These are phyloP conservation scores for Jaculus jaculus DNA, from an alignment of 2,113 vertebrate species.

Conservation along the genomic window DNA sequence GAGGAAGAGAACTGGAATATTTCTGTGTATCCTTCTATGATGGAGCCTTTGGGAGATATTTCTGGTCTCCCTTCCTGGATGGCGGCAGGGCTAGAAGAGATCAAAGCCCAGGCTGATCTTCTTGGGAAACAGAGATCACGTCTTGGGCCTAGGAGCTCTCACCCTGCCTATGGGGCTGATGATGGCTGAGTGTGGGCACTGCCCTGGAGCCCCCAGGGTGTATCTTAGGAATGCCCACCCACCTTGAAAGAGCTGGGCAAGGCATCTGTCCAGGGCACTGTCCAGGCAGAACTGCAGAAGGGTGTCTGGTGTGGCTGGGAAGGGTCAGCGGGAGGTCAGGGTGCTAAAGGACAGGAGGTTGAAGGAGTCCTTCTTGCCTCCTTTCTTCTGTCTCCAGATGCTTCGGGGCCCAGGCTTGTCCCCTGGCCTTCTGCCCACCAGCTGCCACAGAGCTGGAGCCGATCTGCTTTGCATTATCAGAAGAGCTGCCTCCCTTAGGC, in stretches of 20 bases:
- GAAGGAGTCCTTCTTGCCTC: not conserved
- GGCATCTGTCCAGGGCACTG: not conserved
- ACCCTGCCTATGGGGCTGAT: not conserved
- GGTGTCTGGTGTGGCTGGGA: not conserved
- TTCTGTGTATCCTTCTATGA: conserved; percentile 24
- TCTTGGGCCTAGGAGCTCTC: not conserved
- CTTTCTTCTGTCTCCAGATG: not conserved
- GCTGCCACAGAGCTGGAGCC: conserved; percentile 57
- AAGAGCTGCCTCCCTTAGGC: conserved; percentile 24
- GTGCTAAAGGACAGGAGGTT: not conserved
- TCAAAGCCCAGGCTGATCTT: not conserved
- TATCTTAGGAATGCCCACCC: not conserved
- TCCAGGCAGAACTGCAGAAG: not conserved
- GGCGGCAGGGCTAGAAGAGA: not conserved
- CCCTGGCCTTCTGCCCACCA: conserved; percentile 69
- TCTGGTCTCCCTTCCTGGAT: not conserved
- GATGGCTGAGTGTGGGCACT: not conserved
- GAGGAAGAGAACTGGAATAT: conserved; percentile 14
- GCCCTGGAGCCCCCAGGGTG: not conserved
- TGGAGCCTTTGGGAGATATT: conserved; percentile 20
- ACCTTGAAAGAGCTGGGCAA: not conserved
- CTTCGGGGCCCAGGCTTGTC: not conserved
- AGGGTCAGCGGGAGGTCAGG: not conserved
- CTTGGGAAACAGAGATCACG: not conserved
- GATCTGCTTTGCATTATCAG: conserved; percentile 74